A percentile compares a stretch with the other conserved stretches of the same genome.
These are phyloP conservation scores for Triplophysa tibetana DNA, from an alignment of 2,113 vertebrate species.

Conservation along the genomic window DNA sequence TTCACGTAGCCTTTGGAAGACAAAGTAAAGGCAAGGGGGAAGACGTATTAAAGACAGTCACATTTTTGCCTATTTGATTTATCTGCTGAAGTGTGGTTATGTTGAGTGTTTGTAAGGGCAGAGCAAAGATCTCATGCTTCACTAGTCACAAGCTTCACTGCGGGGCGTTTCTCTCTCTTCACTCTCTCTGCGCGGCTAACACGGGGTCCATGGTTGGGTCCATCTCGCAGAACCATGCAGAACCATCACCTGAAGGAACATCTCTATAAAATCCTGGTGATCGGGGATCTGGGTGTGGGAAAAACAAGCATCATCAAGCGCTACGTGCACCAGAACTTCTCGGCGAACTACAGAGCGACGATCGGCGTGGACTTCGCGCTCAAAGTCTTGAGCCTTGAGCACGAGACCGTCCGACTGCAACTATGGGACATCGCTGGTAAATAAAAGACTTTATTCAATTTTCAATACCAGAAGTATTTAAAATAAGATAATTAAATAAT, in stretches of 20 bases:
- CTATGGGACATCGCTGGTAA: constrained; percentile 80
- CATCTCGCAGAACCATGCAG: constrained; percentile 86
- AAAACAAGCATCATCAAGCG: constrained; percentile 82
- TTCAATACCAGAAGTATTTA: too few species aligned
- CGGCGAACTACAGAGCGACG: constrained; percentile 85
- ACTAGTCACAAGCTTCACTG: constrained; percentile 64
- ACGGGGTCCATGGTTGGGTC: constrained; percentile 14
- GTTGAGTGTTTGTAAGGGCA: background rate
- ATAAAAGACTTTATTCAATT: constrained; percentile 15
- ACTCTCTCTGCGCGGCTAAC: constrained; percentile 52
- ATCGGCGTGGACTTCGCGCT: constrained; percentile 97
- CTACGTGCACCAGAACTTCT: constrained; percentile 90
- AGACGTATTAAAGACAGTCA: too few species aligned
- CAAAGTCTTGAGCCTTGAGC: constrained; percentile 91
- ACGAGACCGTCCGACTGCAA: constrained; percentile 88
- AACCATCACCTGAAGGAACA: constrained; percentile 80
- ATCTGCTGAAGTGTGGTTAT: too few species aligned
- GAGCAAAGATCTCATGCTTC: constrained; percentile 15
- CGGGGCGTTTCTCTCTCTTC: constrained; percentile 38
- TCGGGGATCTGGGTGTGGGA: constrained; percentile 81
- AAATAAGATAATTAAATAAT: too few species aligned
- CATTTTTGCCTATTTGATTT: too few species aligned
- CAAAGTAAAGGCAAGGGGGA: too few species aligned
- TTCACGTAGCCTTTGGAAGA: too few species aligned
- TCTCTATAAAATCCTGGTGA: constrained; percentile 94